Base-by-base conservation (phyloP, 2,888 invertebrate genomes). In the Rhorus exstirpatorius region DNA sequence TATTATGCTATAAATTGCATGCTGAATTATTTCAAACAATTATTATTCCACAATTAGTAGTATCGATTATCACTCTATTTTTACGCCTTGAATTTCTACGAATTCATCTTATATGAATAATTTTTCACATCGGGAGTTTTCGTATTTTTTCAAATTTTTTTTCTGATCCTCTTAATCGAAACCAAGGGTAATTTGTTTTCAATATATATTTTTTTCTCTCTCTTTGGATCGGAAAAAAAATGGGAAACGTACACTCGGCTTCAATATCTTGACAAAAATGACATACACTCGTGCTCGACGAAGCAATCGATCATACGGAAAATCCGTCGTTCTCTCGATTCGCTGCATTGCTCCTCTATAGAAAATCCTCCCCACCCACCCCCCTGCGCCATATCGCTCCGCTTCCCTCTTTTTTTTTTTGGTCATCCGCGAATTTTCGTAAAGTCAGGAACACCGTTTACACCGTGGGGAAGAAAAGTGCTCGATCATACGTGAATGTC, bases 401-500 rank as follows among this genome's bases (percentile, higher is more conserved):
- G n/a, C n/a, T n/a, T n/a, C n/a, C n/a, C n/a, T n/a, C n/a, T n/a
- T n/a, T n/a, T n/a, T 38, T 75, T 70, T 70, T 55, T 70, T 24
- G 26, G n/a, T n/a, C n/a, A n/a, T n/a, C n/a, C 44, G 26, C 38
- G 24, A 63, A 55, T 61, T 79, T 71, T 10, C 35, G 12, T 14
- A 31, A 60, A 44, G 60, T 75, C 63, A 46, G 60, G 24, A 71
- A 75, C 65, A 78, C 49, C 63, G 44, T 70, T 81, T 80, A 83
- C 74, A 77, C 77, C 53, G 74, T 58, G 44, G 60, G 55, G 51
- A 58, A 63, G n/a, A 71, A 51, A 68, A 31, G 65, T 51, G 74
- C 77, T 83, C 83, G 60, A 83, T 83, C 83, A 81, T 78, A 26
- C n/a, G 41, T 17, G 41, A 19, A 67, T 61, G 77, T 83, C 80